Conservation (phyloP, 2,797 vertebrate species). For the Geotrypetes seraphini region DNA sequence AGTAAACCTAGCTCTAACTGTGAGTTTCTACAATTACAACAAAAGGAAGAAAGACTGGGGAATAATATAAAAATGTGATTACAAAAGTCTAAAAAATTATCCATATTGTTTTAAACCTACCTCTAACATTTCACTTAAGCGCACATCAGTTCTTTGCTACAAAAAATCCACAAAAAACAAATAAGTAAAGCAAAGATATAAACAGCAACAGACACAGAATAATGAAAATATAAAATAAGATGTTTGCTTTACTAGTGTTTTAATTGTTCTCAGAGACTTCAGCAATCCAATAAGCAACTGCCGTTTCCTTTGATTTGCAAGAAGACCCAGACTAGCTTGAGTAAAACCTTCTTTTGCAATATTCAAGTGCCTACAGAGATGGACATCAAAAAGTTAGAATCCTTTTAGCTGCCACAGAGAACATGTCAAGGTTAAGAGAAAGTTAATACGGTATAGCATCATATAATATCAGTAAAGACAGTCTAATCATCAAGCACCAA, state of each 20-base stretch:
- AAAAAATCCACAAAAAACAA: not conserved
- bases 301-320: conserved; percentile 89
- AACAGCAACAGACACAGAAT: not conserved
- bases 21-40: too few relatives aligned
- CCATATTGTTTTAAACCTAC: conserved; percentile 45
- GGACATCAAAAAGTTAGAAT: conserved; percentile 1
- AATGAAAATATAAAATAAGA: too few relatives aligned
- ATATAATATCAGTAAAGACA: too few relatives aligned
- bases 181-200: not conserved
- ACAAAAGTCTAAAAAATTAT: too few relatives aligned
- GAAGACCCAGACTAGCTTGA: conserved; percentile 84
- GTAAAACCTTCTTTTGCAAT: conserved; percentile 91
- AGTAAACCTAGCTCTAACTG: too few relatives aligned
- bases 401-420: too few relatives aligned
- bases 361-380: conserved; percentile 69
- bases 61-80: too few relatives aligned
- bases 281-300: conserved; percentile 87
- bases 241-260: conserved; percentile 78
- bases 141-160: conserved; percentile 96
- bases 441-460: too few relatives aligned
- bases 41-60: too few relatives aligned
- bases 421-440: too few relatives aligned
- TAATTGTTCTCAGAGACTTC: conserved; percentile 95
- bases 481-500: too few relatives aligned
- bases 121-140: conserved; percentile 97